These are phyloP conservation scores for Aphelinus certus DNA, from an alignment of 1,140 invertebrate genomes.

Conservation along the genomic window DNA sequence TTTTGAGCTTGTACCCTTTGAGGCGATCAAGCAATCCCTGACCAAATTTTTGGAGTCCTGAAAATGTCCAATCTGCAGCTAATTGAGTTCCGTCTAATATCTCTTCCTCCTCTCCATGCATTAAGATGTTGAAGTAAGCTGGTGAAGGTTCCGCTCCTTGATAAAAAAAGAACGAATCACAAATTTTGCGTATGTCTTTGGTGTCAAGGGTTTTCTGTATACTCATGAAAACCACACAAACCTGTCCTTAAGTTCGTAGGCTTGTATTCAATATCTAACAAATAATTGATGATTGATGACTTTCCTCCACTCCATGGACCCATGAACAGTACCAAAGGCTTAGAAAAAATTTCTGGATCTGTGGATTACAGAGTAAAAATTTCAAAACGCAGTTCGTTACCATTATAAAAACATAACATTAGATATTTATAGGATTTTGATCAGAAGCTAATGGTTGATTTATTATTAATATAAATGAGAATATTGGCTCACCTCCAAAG, in stretches of 20 bases:
- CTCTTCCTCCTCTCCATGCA: slow-evolving; percentile 86
- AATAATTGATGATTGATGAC: slow-evolving; percentile 93
- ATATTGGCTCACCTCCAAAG: slow-evolving; percentile 73
- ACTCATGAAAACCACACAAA: slow-evolving; percentile 57
- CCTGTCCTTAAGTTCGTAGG: slow-evolving; percentile 85
- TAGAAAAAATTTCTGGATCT: slow-evolving; percentile 95
- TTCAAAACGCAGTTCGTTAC: slow-evolving; percentile 32
- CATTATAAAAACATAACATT: background rate
- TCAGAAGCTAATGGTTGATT: background rate
- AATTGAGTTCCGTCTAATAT: slow-evolving; percentile 90
- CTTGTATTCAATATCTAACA: slow-evolving; percentile 87
- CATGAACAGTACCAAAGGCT: slow-evolving; percentile 91
- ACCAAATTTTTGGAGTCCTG: slow-evolving; percentile 93
- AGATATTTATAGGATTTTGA: slow-evolving; percentile 7
- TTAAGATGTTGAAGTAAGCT: slow-evolving; percentile 92
- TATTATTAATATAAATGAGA: too few species aligned
- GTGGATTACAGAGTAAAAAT: background rate
- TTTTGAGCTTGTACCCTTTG: slow-evolving; percentile 82
- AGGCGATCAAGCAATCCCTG: slow-evolving; percentile 91
- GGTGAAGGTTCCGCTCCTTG: slow-evolving; percentile 92
- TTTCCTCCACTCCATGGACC: slow-evolving; percentile 96
- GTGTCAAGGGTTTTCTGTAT: background rate
- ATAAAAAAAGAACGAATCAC: slow-evolving; percentile 38
- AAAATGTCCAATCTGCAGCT: slow-evolving; percentile 92
- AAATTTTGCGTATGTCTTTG: slow-evolving; percentile 24